A percentile compares a stretch with the other conserved stretches of the same genome.
Conservation (phyloP, 2,888 invertebrate genomes). For the Branchipolynoe longqiensis region DNA sequence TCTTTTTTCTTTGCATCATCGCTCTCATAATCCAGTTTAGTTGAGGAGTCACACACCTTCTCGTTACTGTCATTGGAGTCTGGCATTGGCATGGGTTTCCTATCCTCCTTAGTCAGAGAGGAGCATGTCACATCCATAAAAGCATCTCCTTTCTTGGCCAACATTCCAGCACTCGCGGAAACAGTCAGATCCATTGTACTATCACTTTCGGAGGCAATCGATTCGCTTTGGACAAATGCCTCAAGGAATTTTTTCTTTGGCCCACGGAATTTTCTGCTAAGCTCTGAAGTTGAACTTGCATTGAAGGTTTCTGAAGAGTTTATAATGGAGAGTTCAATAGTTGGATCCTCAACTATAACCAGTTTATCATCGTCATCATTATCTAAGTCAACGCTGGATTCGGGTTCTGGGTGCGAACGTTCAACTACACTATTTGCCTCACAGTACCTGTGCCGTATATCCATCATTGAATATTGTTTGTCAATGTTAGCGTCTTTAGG, state of each 20-base stretch:
- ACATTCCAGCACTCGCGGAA: too few relatives aligned
- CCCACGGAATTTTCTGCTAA: constrained; percentile 30
- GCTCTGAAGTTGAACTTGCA: too few relatives aligned
- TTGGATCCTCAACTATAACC: constrained; percentile 47
- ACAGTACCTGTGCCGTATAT: not conserved
- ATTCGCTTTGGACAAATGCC: not conserved
- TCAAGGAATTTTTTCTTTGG: constrained; percentile 30
- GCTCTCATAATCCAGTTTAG: constrained; percentile 15
- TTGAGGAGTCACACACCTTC: constrained; percentile 45
- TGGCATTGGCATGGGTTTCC: not conserved
- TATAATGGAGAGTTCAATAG: not conserved
- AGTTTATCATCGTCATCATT: constrained; percentile 50
- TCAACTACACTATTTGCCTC: constrained; percentile 45
- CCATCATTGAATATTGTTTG: not conserved
- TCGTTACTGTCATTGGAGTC: constrained; percentile 13
- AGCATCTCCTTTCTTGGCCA: not conserved
- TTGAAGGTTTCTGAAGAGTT: too few relatives aligned
- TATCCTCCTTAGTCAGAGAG: not conserved
- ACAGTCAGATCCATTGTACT: not conserved
- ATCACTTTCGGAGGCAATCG: constrained; percentile 10
- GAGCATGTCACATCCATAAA: not conserved
- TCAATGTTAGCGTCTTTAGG: too few relatives aligned
- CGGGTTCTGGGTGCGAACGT: not conserved
- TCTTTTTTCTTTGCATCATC: not conserved
- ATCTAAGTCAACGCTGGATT: constrained; percentile 11